phyloP scores from a whole-genome alignment of 53 echinoderm and acorn worm species.

The Stichopus horrens region DNA sequence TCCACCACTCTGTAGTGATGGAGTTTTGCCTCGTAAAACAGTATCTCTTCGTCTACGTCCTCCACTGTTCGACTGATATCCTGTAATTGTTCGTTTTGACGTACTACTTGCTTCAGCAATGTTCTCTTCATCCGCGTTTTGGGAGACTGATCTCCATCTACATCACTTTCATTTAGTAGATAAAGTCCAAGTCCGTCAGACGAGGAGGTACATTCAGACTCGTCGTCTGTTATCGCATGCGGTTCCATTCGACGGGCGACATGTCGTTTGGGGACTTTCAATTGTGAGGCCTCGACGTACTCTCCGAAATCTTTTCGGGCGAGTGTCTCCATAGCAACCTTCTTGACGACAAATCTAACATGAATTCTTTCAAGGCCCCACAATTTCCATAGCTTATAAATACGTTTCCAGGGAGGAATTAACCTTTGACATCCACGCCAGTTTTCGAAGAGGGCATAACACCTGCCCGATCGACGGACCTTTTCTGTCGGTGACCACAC shows the following conservation, averaged over 20 bases:
- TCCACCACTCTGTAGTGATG: conserved; percentile 73
- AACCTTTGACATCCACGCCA: conserved; percentile 94
- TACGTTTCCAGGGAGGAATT: conserved; percentile 73
- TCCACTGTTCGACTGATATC: conserved; percentile 69
- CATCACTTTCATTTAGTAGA: conserved; percentile 49
- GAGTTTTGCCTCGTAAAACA: conserved; percentile 83
- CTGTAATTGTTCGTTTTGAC: conserved; percentile 81
- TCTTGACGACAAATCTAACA: conserved; percentile 83
- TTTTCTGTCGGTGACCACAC: conserved; percentile 59
- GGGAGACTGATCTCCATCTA: conserved; percentile 43
- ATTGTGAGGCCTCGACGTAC: conserved; percentile 35
- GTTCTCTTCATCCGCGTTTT: conserved; percentile 48
- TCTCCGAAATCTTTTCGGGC: conserved; percentile 31
- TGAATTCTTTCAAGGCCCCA: conserved; percentile 88
- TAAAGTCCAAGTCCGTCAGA: conserved; percentile 54
- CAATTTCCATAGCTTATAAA: conserved; percentile 94
- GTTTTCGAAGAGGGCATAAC: conserved; percentile 84
- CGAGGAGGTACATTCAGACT: not conserved
- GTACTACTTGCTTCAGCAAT: conserved; percentile 64
- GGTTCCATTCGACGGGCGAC: conserved; percentile 36
- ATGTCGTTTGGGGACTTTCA: conserved; percentile 46
- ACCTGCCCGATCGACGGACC: conserved; percentile 54
- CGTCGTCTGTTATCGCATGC: not conserved
- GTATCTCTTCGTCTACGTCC: conserved; percentile 79
- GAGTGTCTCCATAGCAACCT: conserved; percentile 58